These are phyloP conservation scores for Channa maculata DNA, from an alignment of 2,113 vertebrate species.

Conservation along the genomic window DNA sequence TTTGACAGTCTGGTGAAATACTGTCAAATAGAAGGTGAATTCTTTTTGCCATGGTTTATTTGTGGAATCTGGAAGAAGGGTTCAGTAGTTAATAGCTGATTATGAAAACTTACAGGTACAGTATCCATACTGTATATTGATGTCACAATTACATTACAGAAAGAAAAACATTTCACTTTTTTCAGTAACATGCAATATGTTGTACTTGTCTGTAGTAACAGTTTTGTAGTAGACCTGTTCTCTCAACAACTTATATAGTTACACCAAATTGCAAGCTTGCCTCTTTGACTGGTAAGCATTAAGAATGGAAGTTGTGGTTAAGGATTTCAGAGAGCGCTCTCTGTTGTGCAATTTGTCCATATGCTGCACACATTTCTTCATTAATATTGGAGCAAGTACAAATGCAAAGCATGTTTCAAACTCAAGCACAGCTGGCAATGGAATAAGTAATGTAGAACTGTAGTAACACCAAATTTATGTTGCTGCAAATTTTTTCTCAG, in stretches of 20 bases:
- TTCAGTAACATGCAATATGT: too few species aligned
- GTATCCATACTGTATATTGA: too few species aligned
- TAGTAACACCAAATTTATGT: background rate
- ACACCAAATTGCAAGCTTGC: slow-evolving; percentile 42
- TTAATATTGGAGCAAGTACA: slow-evolving; percentile 53
- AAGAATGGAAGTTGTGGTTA: slow-evolving; percentile 46
- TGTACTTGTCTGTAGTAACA: background rate
- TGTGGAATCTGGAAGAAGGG: background rate
- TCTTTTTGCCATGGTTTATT: slow-evolving; percentile 3
- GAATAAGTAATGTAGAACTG: background rate
- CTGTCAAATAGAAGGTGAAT: background rate
- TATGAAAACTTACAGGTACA: too few species aligned
- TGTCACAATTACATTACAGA: too few species aligned
- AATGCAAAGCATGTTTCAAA: slow-evolving; percentile 47
- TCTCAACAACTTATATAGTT: slow-evolving; percentile 38
- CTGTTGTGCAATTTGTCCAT: slow-evolving; percentile 47
- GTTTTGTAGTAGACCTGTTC: slow-evolving; percentile 17
- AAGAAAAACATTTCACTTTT: too few species aligned
- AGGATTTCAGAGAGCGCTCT: slow-evolving; percentile 20
- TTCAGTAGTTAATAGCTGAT: too few species aligned
- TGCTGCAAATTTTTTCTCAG: background rate
- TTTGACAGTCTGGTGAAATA: background rate
- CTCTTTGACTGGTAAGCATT: slow-evolving; percentile 43
- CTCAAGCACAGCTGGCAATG: background rate
- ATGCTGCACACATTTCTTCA: slow-evolving; percentile 35